Evolutionary conservation across 1,140 invertebrate species (phyloP).

Genomic region (Saxidomus purpurata): DNA sequence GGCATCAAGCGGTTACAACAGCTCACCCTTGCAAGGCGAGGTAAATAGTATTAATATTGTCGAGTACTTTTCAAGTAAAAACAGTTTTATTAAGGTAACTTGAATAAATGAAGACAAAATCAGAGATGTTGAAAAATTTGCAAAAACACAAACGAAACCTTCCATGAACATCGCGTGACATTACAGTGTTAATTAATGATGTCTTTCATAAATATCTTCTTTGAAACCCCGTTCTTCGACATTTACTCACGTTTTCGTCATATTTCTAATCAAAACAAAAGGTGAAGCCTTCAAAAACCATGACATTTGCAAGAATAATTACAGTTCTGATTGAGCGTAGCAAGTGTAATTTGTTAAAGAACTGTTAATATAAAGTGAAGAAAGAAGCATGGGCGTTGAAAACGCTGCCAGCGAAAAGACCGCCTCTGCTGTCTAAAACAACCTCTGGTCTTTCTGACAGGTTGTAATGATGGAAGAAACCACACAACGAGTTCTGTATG

Average conservation of each 20-base stretch:
- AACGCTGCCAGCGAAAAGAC: background rate
- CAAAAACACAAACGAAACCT: too few species aligned
- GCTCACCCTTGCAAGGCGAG: too few species aligned
- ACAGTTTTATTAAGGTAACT: too few species aligned
- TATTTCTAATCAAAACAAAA: slow-evolving; percentile 55
- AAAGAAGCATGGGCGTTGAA: slow-evolving; percentile 32
- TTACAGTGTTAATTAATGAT: background rate
- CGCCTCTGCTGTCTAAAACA: background rate
- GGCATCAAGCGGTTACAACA: too few species aligned
- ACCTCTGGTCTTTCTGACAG: background rate
- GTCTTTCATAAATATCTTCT: background rate
- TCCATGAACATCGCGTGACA: too few species aligned
- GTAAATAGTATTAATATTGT: too few species aligned
- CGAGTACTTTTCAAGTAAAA: too few species aligned
- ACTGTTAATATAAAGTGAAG: slow-evolving; percentile 56
- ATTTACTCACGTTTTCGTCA: slow-evolving; percentile 55
- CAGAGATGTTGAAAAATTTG: too few species aligned
- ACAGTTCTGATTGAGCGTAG: slow-evolving; percentile 60
- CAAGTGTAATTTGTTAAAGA: slow-evolving; percentile 69
- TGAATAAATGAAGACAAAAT: too few species aligned
- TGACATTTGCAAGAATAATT: slow-evolving; percentile 53
- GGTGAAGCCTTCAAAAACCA: slow-evolving; percentile 34
- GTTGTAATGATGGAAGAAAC: slow-evolving; percentile 11
- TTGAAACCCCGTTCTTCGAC: background rate
- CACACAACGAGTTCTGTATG: background rate